Percentiles rank a stretch among this genome's conserved stretches.
These are phyloP conservation scores for Anableps anableps DNA, from an alignment of 2,797 vertebrate genomes.

Conservation along the genomic window DNA sequence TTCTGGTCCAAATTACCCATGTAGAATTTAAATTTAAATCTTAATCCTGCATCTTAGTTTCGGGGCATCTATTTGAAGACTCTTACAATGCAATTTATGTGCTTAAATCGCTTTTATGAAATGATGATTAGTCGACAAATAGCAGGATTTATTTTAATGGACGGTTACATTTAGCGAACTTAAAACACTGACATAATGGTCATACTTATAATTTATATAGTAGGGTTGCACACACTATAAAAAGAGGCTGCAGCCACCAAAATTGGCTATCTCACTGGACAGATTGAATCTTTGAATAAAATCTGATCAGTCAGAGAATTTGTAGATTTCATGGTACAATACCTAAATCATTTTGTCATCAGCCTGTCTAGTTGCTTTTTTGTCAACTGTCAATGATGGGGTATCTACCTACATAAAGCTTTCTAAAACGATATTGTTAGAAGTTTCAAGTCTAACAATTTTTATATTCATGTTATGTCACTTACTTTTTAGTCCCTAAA, in stretches of 20 bases:
- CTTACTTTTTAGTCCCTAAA: background rate
- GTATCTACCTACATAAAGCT: background rate
- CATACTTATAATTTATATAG: conserved; percentile 69
- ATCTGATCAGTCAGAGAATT: background rate
- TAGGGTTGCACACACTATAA: conserved; percentile 58
- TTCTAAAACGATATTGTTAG: background rate
- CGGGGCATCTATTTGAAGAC: conserved; percentile 13
- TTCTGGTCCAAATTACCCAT: conserved; percentile 31
- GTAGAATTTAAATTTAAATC: conserved; percentile 35
- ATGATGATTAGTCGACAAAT: conserved; percentile 23
- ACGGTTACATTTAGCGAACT: conserved; percentile 36
- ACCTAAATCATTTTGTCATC: conserved; percentile 22
- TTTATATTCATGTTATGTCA: background rate
- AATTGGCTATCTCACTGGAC: conserved; percentile 43
- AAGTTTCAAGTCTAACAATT: background rate
- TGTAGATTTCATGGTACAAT: background rate
- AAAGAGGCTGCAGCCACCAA: conserved; percentile 55
- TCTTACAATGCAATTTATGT: conserved; percentile 15
- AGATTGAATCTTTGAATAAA: background rate
- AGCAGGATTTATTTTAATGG: conserved; percentile 33
- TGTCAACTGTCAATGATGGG: background rate
- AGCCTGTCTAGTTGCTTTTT: background rate
- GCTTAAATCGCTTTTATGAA: conserved; percentile 25
- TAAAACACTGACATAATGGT: conserved; percentile 65
- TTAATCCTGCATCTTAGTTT: conserved; percentile 35